Conservation (phyloP, 2,113 vertebrate genomes). For the Saguinus midas region DNA sequence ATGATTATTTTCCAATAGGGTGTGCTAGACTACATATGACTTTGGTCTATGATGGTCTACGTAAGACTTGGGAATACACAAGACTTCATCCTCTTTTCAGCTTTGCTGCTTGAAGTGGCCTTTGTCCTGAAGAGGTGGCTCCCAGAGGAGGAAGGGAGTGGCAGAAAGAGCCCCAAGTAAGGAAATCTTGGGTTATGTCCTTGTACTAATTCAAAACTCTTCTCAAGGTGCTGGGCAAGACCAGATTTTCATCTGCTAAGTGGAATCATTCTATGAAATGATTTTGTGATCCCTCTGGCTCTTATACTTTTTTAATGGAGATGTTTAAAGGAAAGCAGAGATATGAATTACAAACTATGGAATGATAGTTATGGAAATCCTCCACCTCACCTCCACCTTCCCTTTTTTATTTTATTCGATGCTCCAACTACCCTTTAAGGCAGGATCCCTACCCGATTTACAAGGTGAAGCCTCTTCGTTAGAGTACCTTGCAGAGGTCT, state of each 20-base stretch:
- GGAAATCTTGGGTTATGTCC: not conserved
- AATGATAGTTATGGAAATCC: not conserved
- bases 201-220: not conserved
- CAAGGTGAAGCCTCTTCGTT: not conserved
- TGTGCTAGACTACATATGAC: too few species aligned
- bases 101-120: not conserved
- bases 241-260: not conserved
- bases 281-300: not conserved
- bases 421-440: not conserved
- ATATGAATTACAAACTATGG: not conserved
- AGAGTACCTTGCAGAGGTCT: not conserved
- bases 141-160: not conserved
- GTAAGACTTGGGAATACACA: not conserved
- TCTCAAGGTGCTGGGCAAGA: accelerated
- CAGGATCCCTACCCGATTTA: not conserved
- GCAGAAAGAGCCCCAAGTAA: not conserved
- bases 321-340: not conserved
- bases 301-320: not conserved
- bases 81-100: not conserved
- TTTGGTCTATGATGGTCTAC: not conserved
- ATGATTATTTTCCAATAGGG: not conserved
- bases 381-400: accelerated
- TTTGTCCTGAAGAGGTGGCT: not conserved
- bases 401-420: not conserved
- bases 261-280: not conserved